These are phyloP conservation scores for Chiridota heheva DNA, from an alignment of 35 echinoderm and acorn worm species.

Conservation along the genomic window DNA sequence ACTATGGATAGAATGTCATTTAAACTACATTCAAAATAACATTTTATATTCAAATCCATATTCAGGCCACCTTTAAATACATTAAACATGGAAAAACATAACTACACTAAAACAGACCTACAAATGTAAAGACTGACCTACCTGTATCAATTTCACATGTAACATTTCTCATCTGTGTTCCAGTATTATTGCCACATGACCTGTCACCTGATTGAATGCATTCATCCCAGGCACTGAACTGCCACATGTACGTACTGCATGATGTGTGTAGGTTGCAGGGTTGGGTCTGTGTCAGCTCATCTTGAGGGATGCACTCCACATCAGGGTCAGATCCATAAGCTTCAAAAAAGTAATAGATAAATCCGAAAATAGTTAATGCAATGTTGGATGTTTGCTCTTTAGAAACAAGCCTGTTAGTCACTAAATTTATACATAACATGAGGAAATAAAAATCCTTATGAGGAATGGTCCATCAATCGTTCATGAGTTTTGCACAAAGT, in stretches of 20 bases:
- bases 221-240: slow-evolving; percentile 66
- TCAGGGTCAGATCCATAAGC: slow-evolving; percentile 60
- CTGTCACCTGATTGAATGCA: slow-evolving; percentile 31
- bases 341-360: slow-evolving; percentile 6
- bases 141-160: slow-evolving; percentile 87
- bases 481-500: too few relatives aligned
- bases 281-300: slow-evolving; percentile 59
- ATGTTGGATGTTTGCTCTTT: not conserved
- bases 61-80: too few relatives aligned
- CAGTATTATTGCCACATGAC: slow-evolving; percentile 54
- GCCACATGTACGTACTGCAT: slow-evolving; percentile 81
- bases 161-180: slow-evolving; percentile 62
- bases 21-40: too few relatives aligned
- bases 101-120: not conserved
- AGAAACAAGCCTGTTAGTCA: too few relatives aligned
- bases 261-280: slow-evolving; percentile 72
- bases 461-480: too few relatives aligned
- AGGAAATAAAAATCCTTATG: too few relatives aligned
- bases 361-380: not conserved
- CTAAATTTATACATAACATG: too few relatives aligned
- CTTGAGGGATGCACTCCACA: slow-evolving; percentile 56
- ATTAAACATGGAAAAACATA: too few relatives aligned
- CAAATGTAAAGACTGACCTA: not conserved
- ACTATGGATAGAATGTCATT: too few relatives aligned
- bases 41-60: too few relatives aligned